Percentiles rank a stretch among this genome's conserved stretches.
These are phyloP conservation scores for Nyleta sp. DNA, from an alignment of 2,888 invertebrate species.

Conservation along the genomic window DNA sequence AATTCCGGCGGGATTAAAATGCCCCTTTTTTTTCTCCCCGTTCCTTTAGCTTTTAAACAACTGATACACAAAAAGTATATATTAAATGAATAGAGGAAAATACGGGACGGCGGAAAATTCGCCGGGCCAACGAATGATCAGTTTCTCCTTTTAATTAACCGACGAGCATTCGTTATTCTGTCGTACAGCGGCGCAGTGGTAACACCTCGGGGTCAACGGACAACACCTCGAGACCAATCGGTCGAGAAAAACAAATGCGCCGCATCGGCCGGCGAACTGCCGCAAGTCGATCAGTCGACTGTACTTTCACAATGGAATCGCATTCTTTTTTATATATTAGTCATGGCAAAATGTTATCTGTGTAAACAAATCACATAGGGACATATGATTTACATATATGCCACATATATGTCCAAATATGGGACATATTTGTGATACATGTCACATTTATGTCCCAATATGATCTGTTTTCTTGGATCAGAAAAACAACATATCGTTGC, in stretches of 20 bases:
- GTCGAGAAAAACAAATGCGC: constrained; percentile 73
- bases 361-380: too few species aligned
- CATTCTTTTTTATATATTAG: too few species aligned
- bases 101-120: constrained; percentile 22
- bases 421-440: too few species aligned
- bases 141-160: constrained; percentile 62
- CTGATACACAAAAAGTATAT: constrained; percentile 19
- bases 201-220: constrained; percentile 43
- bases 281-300: constrained; percentile 70
- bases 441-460: too few species aligned
- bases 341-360: too few species aligned
- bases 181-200: constrained; percentile 35
- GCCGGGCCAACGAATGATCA: constrained; percentile 46
- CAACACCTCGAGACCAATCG: constrained; percentile 65
- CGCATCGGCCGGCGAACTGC: constrained; percentile 67
- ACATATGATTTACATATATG: too few species aligned
- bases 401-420: too few species aligned
- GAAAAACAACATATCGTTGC: too few species aligned
- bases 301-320: neutral
- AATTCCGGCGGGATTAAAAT: too few species aligned
- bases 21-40: too few species aligned
- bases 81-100: constrained; percentile 29
- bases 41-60: constrained; percentile 9
- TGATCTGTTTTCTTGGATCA: too few species aligned
- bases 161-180: constrained; percentile 58